Percentiles rank a stretch among this genome's conserved stretches.
Evolutionary conservation across 92 coral and sea anemone genomes (phyloP).

Genomic region (Galaxea fascicularis): DNA sequence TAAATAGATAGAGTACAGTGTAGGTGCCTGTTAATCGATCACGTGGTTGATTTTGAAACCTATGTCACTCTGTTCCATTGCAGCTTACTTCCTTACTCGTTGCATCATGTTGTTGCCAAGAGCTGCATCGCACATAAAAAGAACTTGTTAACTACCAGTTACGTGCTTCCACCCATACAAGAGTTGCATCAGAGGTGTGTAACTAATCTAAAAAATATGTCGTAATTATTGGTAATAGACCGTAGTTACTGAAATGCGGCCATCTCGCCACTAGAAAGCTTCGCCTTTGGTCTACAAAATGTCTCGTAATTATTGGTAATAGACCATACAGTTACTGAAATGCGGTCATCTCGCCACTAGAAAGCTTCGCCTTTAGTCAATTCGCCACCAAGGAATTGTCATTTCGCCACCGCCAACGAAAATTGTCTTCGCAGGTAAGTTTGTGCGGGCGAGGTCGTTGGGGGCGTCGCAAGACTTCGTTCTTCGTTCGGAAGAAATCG

Average conservation of each 20-base stretch:
- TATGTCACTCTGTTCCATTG: constrained; percentile 4
- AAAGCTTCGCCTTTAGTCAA: no score
- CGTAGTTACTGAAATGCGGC: not conserved
- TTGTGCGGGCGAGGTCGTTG: no score
- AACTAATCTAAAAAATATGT: not conserved
- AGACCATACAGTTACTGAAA: not conserved
- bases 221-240: not conserved
- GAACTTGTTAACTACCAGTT: constrained; percentile 90
- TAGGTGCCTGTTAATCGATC: not conserved
- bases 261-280: no score
- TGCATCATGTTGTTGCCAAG: constrained; percentile 85
- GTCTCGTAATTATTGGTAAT: no score
- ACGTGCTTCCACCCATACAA: constrained; percentile 79
- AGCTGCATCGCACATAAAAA: constrained; percentile 82
- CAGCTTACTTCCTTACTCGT: constrained; percentile 85
- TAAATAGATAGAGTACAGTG: not conserved
- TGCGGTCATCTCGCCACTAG: not conserved
- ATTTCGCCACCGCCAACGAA: no score
- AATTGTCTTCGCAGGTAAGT: no score
- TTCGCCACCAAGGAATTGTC: no score
- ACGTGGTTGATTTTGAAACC: not conserved
- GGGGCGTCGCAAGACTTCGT: no score
- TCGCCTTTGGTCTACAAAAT: not conserved
- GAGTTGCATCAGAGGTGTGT: constrained; percentile 79
- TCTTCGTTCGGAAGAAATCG: no score